Base-by-base conservation (phyloP, 1,140 invertebrate genomes). In the Steinernema khuongi region DNA sequence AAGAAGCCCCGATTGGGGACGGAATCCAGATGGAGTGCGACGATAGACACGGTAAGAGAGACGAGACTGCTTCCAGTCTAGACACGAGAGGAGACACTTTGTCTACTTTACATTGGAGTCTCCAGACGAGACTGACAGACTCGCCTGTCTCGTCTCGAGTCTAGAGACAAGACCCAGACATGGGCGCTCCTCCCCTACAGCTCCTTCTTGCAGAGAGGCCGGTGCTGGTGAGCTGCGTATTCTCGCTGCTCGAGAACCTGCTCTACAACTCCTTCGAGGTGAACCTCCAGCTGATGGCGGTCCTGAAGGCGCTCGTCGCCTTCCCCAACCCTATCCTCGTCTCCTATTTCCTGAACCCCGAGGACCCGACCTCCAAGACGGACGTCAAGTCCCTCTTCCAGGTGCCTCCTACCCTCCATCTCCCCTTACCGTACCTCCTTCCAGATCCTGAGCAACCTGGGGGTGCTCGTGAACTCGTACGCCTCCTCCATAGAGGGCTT, bases 251-350 rank as follows among this genome's bases (percentile, higher is more conserved):
- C 11, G 50, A 60, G 50, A 60, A 60, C 19, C 50, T 60, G 50
- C 19, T 60, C 7, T 60, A 60, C 50, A 60, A 60, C 50, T 60
- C 50, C 2, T 60, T 60, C 50, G 50, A 60, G 22, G 50, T 60
- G 11, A 60, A 60, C 19, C 19, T 60, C 22, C 50, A 60, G 50
- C 19, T 60, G 11, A 60, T 22, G 4, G 11, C 50, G 50, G 14
- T 60, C 26, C 22, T 60, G 2, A 60, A 60, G 19, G 14, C 50
- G 4, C 50, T 60, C 50, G 19, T 60, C 11, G 50, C 50, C 4
- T 60, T 60, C 26, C 50, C 50, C 11, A 60, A 60, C 26, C 50
- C 50, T 60, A 14, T 60, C 14, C 26, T 60, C 14, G 50, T 60
- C 50, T 60, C 50, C 4, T 60, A 60, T 26, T 60, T 60, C 26